Base-by-base conservation (phyloP, 2,888 invertebrate genomes). In the Agrotis exclamationis region DNA sequence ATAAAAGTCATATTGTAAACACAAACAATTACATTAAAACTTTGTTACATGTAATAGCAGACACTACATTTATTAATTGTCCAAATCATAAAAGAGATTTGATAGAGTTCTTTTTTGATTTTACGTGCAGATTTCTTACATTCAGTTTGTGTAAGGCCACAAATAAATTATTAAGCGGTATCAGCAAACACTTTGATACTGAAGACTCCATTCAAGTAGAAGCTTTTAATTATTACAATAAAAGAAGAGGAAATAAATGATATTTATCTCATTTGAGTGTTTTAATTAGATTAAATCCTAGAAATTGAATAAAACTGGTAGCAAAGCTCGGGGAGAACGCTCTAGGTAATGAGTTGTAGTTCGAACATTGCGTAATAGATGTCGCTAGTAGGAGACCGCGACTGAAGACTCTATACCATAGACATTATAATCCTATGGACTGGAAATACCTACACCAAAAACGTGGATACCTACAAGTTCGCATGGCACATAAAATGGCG, bases 131-230 rank as follows among this genome's bases (percentile, higher is more conserved):
- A 44, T 4, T 44, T 44, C 48, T 48, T 48, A n/a, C n/a, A 9
- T n/a, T n/a, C 48, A n/a, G n/a, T 48, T 48, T 7, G 48, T n/a
- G 7, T 48, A n/a, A 48, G 48, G 48, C 48, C 48, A 48, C 48
- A 18, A 48, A 48, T 48, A 44, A 44, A 44, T 44, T 44, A 44
- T 44, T 44, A 44, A 44, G 39, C 39, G 39, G 39, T 44, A 44
- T 44, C 9, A 48, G 48, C 48, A 48, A 48, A 48, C 0, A 48
- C n/a, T 48, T 48, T 5, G 48, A 48, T 48, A n/a, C 48, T 48
- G 48, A 48, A 48, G 48, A 48, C 48, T 48, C n/a, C 48, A 48
- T 48, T 48, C 48, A 48, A 48, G n/a, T n/a, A 48, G 48, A 48
- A 48, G 48, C 48, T 48, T 48, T 48, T 48, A 48, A 48, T 48